Percentiles rank a stretch among this genome's conserved stretches.
These are phyloP conservation scores for Anguilla megastoma DNA, from an alignment of 2,797 vertebrate species.

Conservation along the genomic window DNA sequence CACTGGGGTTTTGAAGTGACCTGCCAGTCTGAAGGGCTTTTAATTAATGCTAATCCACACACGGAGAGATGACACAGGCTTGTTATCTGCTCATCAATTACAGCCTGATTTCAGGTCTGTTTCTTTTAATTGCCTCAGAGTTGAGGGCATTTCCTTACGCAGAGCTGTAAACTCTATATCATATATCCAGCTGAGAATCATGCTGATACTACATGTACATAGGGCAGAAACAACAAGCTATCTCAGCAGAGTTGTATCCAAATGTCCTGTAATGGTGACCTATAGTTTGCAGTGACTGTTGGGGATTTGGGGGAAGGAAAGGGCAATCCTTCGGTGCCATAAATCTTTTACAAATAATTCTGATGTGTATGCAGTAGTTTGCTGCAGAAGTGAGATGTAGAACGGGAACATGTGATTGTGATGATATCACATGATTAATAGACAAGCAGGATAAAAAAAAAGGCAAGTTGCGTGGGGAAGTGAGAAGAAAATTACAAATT, in stretches of 20 bases:
- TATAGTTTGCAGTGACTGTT: not conserved
- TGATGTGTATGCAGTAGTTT: not conserved
- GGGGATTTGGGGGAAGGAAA: not conserved
- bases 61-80: conserved; percentile 12
- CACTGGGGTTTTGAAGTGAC: not conserved
- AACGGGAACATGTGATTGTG: not conserved
- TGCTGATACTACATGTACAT: not conserved
- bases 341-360: not conserved
- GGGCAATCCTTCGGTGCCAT: not conserved
- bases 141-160: not conserved
- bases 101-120: not conserved
- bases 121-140: conserved; percentile 2
- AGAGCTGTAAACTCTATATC: too few species aligned
- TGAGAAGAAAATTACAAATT: not conserved
- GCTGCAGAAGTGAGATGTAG: not conserved
- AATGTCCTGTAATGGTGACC: not conserved
- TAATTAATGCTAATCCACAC: conserved; percentile 24
- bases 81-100: not conserved
- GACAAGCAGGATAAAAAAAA: not conserved
- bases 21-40: conserved; percentile 12
- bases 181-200: not conserved
- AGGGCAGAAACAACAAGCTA: not conserved
- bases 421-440: not conserved
- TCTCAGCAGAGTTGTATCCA: not conserved
- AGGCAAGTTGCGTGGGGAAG: not conserved